Conservation (phyloP, 2,113 vertebrate species). For the Cynocephalus volans region DNA sequence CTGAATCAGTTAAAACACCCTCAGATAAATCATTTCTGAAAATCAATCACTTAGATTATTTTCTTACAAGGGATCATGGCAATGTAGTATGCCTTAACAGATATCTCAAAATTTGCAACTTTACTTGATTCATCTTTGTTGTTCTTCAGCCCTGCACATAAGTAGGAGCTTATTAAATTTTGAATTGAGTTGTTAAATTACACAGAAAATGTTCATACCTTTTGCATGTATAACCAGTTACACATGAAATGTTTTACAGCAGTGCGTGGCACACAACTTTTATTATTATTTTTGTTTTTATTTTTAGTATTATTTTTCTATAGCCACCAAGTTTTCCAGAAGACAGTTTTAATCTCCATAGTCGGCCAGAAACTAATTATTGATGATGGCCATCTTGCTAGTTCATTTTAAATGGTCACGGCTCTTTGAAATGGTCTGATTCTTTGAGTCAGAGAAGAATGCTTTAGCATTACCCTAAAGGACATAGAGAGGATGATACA, state of each 20-base stretch:
- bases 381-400: background rate
- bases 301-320: background rate
- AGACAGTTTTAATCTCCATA: background rate
- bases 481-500: background rate
- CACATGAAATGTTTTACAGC: background rate
- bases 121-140: conserved; percentile 27
- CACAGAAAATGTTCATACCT: background rate
- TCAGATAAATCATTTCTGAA: too few species aligned
- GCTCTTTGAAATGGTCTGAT: background rate
- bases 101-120: conserved; percentile 34
- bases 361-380: background rate
- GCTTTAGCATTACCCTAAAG: background rate
- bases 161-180: conserved; percentile 27
- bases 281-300: background rate
- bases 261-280: background rate
- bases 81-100: background rate
- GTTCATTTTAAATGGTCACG: background rate
- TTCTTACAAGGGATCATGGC: background rate
- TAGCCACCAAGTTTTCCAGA: background rate
- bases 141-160: background rate
- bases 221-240: background rate
- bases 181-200: conserved; percentile 1
- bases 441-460: background rate
- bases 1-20: too few species aligned
- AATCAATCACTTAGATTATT: too few species aligned